Percentiles rank a stretch among this genome's conserved stretches.
Evolutionary conservation across 2,888 invertebrate species (phyloP).

Genomic region (Oligia latruncula): DNA sequence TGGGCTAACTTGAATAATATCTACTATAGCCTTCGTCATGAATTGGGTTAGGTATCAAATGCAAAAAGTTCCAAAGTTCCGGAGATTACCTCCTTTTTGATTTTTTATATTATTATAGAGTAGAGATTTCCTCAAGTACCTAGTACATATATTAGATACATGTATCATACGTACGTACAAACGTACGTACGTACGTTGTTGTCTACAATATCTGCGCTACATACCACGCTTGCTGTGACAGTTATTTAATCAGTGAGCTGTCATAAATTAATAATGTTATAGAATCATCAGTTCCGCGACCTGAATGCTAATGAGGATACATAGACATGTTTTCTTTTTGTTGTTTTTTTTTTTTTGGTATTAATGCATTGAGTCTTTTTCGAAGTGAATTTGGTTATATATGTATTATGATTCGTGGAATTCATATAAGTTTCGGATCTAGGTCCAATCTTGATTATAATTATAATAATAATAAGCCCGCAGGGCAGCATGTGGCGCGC

Average conservation of each 20-base stretch:
- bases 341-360: not conserved
- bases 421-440: not conserved
- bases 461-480: no score
- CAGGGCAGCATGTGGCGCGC: no score
- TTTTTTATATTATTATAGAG: no score
- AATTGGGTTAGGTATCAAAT: no score
- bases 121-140: not conserved
- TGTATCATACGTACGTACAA: no score
- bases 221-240: not conserved
- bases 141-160: no score
- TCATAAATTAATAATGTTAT: conserved; percentile 27
- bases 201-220: not conserved
- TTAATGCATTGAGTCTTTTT: not conserved
- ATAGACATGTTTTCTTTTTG: not conserved
- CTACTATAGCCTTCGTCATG: no score
- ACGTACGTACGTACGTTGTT: no score
- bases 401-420: not conserved
- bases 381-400: not conserved
- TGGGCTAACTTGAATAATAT: no score
- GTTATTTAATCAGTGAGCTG: conserved; percentile 9
- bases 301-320: conserved; percentile 40
- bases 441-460: not conserved
- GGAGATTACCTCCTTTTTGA: no score
- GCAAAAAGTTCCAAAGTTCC: no score
- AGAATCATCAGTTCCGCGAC: conserved; percentile 12